These are phyloP conservation scores for Trissolcus japonicus DNA, from an alignment of 2,888 invertebrate species.

Conservation along the genomic window DNA sequence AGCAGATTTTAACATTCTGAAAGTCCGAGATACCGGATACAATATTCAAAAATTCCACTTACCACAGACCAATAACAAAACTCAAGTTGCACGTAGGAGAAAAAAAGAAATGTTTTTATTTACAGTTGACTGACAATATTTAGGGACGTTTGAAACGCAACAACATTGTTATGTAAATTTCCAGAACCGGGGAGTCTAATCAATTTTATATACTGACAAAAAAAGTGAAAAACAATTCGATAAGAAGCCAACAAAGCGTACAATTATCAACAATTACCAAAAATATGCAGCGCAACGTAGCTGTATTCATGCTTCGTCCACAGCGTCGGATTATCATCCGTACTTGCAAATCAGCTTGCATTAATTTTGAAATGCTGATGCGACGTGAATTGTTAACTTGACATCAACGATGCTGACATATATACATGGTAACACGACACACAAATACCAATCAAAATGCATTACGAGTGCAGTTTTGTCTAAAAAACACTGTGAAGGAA, in stretches of 20 bases:
- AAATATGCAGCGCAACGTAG: constrained; percentile 23
- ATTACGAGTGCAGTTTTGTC: background rate
- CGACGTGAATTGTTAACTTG: constrained; percentile 22
- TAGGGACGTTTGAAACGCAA: too few species aligned
- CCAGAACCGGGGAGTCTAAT: too few species aligned
- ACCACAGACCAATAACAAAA: too few species aligned
- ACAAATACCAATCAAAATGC: constrained; percentile 34
- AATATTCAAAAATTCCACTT: too few species aligned
- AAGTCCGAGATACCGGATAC: too few species aligned
- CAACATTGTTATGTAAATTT: too few species aligned
- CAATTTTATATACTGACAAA: background rate
- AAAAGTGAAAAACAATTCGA: constrained; percentile 6
- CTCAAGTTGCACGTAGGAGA: too few species aligned
- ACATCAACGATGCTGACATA: constrained; percentile 23
- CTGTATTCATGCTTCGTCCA: constrained; percentile 27
- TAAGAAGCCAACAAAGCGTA: constrained; percentile 16
- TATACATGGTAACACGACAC: constrained; percentile 28
- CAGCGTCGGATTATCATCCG: background rate
- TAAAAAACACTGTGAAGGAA: background rate
- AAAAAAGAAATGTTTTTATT: too few species aligned
- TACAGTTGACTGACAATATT: too few species aligned
- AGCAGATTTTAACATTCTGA: constrained; percentile 1
- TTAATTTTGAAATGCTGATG: constrained; percentile 12
- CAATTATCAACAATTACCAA: constrained; percentile 31
- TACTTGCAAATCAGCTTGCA: background rate